Base-by-base conservation (phyloP, 2,888 invertebrate genomes). In the Drosophila mimica region DNA sequence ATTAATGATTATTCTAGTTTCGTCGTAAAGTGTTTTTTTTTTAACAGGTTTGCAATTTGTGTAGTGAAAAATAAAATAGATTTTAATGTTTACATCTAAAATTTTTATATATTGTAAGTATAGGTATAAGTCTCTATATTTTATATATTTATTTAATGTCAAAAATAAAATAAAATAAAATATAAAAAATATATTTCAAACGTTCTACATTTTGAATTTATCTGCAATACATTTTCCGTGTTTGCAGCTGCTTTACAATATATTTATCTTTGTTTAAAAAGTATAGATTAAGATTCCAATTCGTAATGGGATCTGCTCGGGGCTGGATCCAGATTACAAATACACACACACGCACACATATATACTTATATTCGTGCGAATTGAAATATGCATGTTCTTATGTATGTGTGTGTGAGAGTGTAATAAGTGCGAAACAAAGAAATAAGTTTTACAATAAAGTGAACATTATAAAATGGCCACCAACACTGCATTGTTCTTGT, bases 391-490 rank as follows among this genome's bases (percentile, higher is more conserved):
- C 25, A 49, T 63, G 17, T 46, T 52, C 51, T 36, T 63, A 25
- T 46, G 15, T 25, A 43, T n/a, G 11, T 34, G 36, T 56, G 34
- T 20, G 30, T 30, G 34, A 13, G 30, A 36, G 54, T 34, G 53
- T 49, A 30, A 61, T 28, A 62, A 73, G 65, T 78, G 59, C 58
- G 65, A 76, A 73, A 84, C 83, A 84, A 84, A 84, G 86, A 63
- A 86, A 73, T 76, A 72, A 77, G 68, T 83, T 86, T 74, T 72
- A 69, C 67, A 74, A 65, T 65, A 56, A 68, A 72, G 43, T 71
- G 59, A 36, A 36, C 53, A 36, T 28, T 38, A 28, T 51, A 54
- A 34, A 54, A 54, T 79, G 79, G 76, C 76, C 81, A 81, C 81
- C 85, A 85, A 73, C 76, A 74, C 74, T 69, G 68, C 46, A 57